Evolutionary conservation across 1,140 invertebrate species (phyloP), one percentile per base, ranked within the genome.

Genomic region (Melitaea cinxia): DNA sequence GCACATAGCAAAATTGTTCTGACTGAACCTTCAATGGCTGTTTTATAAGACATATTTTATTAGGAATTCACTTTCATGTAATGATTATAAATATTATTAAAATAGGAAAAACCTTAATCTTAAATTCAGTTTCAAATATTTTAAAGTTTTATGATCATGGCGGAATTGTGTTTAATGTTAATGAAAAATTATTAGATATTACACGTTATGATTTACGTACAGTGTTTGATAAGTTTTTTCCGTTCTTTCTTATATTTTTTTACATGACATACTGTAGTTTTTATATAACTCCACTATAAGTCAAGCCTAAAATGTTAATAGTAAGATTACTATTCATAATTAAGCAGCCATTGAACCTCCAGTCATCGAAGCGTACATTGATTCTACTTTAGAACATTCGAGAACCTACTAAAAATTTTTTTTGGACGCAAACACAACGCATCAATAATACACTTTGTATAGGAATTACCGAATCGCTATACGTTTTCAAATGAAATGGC

Each of bases 321-420:
- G 21, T 15, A 52, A 35, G 1, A 23, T 17, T 42, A 35, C 47
- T 53, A 26, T 35, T 12, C 35, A 30, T 24, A 58, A 53, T 19
- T 50, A 66, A 66, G 52, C 80, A 77, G 70, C 63, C 74, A 70
- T 61, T 65, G 63, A 68, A 68, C 37, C 21, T 61, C 23, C 78
- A 76, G 66, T 57, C 68, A 67, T 74, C 66, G 70, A 90, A 88
- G 85, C 88, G 77, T 82, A 90, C 88, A 90, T 86, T 81, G 85
- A 90, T 82, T 77, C 85, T 86, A 90, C 88, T 74, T 78, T 77
- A 88, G 84, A 87, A 88, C 83, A 87, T 84, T 83, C 72, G 78
- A 85, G 78, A 85, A 78, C 75, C 86, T 88, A 90, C 85, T 72
- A 73, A 73, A 83, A 83, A 82, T 45, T 68, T 75, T 71, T 33